Percentiles rank a stretch among this genome's conserved stretches.
These are phyloP conservation scores for Halcyon leucocephala DNA, from an alignment of 2,797 vertebrate species.

Conservation along the genomic window DNA sequence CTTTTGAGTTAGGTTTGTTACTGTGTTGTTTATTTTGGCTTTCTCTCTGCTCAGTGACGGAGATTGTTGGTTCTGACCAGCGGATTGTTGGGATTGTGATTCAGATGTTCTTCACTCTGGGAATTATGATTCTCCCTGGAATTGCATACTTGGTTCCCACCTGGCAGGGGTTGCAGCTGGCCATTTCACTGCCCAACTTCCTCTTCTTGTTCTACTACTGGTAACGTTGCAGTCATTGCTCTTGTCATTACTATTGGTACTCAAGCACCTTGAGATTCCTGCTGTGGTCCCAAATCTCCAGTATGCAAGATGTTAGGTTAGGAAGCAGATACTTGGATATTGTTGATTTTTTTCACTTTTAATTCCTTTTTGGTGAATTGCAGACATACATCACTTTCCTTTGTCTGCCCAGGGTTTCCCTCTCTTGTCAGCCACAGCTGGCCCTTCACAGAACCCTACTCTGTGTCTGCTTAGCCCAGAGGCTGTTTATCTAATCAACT, in stretches of 20 bases:
- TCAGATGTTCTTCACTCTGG: conserved; percentile 94
- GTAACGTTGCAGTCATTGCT: conserved; percentile 75
- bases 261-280: background rate
- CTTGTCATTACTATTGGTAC: background rate
- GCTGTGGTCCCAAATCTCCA: background rate
- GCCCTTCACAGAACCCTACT: background rate
- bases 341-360: background rate
- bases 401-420: background rate
- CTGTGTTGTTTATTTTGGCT: conserved; percentile 36
- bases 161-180: conserved; percentile 94
- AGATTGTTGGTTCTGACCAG: conserved; percentile 92
- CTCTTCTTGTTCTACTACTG: conserved; percentile 93
- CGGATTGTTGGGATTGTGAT: conserved; percentile 90
- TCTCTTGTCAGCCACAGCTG: background rate
- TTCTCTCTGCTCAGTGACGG: conserved; percentile 86
- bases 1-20: background rate
- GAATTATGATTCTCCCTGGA: conserved; percentile 91
- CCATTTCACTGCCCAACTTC: conserved; percentile 89
- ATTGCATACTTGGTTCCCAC: conserved; percentile 89
- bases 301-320: background rate
- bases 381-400: background rate
- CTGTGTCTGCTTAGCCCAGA: background rate
- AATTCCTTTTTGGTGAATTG: background rate
- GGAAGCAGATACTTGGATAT: background rate
- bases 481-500: background rate